Base-by-base conservation (phyloP, 2,888 invertebrate species). In the Ganaspis brasiliensis region DNA sequence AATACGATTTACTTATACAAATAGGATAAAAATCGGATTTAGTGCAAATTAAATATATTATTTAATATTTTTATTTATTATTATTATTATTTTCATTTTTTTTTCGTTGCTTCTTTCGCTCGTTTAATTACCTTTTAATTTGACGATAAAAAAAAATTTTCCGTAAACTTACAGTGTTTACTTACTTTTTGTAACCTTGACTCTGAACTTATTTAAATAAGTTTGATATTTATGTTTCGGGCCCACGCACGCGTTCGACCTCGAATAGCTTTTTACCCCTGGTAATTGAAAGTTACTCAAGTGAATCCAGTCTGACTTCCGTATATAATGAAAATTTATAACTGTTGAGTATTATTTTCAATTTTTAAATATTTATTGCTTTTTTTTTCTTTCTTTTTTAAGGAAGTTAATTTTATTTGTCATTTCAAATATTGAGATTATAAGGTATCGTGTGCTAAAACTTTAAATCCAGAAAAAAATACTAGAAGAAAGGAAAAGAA, bases 241-340 rank as follows among this genome's bases (percentile, higher is more conserved):
- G 14, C n/a, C 45, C 40, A 67, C 67, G 45, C 67, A 21, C 40
- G 24, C 19, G 10, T 45, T 10, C 5, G n/a, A 45, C 67, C 21
- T 45, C n/a, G 24, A 24, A 14, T 40, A 26, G 9, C 9, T 40
- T 40, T 45, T 40, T 40, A 3, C 45, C 10, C 0, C 24, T 19
- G 2, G 8, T n/a, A 40, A 19, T 10, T 45, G 40, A 67, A 67
- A 67, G 2, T 45, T 45, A 67, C 45, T 67, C 24, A 8, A n/a
- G 40, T 40, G 45, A 67, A 67, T 45, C 24, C 45, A 24, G n/a
- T 24, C 8, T n/a, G 3, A 67, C 45, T 45, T 67, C 67, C 67
- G 67, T 67, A n/a, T 40, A 10, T 37, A 14, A 40, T 8, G n/a
- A 24, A 67, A n/a, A 52, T 5, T 52, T 52, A 12, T 40, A 12